A percentile compares a stretch with the other conserved stretches of the same genome.
These are phyloP conservation scores for Syndactyla subalaris DNA, from an alignment of 2,797 vertebrate species.

Conservation along the genomic window DNA sequence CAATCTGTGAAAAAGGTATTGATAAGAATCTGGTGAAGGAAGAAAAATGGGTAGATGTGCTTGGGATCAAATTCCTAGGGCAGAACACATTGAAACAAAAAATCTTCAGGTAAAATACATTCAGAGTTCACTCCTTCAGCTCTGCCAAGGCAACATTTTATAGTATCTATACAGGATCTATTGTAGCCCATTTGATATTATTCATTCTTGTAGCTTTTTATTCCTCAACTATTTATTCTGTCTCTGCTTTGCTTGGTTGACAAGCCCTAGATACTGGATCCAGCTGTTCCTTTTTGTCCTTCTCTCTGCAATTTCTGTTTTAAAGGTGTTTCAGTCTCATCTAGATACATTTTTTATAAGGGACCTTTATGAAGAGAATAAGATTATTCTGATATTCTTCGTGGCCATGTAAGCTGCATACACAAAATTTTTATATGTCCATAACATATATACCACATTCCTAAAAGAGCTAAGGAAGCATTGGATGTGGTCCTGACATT, in stretches of 20 bases:
- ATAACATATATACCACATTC: background rate
- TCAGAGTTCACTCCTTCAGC: background rate
- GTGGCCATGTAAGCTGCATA: background rate
- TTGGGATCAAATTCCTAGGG: background rate
- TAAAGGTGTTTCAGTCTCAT: background rate
- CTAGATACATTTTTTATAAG: background rate
- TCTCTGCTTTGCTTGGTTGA: background rate
- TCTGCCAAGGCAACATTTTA: background rate
- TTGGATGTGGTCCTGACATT: background rate
- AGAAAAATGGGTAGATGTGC: background rate
- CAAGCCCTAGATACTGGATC: background rate
- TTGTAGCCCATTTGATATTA: background rate
- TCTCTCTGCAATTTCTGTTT: background rate
- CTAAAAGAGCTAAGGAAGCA: background rate
- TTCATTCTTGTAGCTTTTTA: background rate
- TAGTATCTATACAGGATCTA: background rate
- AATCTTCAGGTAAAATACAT: background rate
- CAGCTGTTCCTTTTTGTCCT: background rate
- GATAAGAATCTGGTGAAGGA: background rate
- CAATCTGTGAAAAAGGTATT: background rate
- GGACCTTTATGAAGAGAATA: background rate
- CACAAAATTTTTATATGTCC: background rate
- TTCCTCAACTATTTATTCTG: background rate
- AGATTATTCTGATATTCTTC: background rate
- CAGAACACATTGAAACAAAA: background rate